Evolutionary conservation across 2,797 vertebrate genomes (phyloP), one percentile per base, ranked within the genome.

Genomic region (Sebastes goodei): DNA sequence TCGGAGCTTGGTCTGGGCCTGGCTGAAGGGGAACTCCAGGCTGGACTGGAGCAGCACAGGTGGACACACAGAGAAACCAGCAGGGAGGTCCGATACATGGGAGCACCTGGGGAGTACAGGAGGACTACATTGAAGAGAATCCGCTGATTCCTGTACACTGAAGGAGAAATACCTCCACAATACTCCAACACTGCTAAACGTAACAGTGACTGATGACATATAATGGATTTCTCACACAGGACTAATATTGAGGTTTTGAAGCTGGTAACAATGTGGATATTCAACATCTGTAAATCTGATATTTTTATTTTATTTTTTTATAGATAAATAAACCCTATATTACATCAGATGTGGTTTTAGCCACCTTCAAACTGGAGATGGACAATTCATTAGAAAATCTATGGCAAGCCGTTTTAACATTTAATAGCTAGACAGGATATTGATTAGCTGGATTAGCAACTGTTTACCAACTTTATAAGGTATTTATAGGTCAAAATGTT

Each of bases 21-120:
- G 97, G 88, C 97, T 97, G 56, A 97, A 97, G 46, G 94, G 90
- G 81, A 99, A 99, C 10, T 90, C 95, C 87, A 98, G 86, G 56
- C 80, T 60, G 2, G 98, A 97, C 65, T 97, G 97, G 74, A 96
- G 89, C 65, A 98, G 92, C 59, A 94, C 89, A 1, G 96, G 89
- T 4, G 94, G 85, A 46, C 89, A 90, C n/a, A 94, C 52, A 1
- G 86, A 83, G 90, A 97, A 99, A 55, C 97, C 97, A 23, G 84
- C 84, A 2, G 97, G 97, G 38, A 99, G 95, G 85, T 70, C 65
- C 0, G 84, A 94, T 6, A 97, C 81, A 4, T 90, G 89, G 66
- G 83, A 93, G 91, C 97, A 98, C 90, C 98, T 99, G 86, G 2
- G 32, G 46, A 57, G 46, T 0, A 82, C 29, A 55, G 3, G n/a